These are phyloP conservation scores for Beris morrisii DNA, from an alignment of 2,888 invertebrate genomes.

Conservation along the genomic window DNA sequence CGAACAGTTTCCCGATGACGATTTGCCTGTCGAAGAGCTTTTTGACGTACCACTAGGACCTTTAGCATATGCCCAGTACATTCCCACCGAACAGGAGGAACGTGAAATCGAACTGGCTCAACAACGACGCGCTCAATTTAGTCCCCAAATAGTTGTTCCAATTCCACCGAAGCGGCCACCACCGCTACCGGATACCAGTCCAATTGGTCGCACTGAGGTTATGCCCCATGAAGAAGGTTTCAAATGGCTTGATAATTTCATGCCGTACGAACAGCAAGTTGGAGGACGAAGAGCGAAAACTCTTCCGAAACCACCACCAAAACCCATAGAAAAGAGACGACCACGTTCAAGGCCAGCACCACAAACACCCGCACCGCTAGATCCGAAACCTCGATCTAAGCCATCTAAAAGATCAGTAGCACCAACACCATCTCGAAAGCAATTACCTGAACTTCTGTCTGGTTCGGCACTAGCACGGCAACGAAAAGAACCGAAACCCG, in stretches of 20 bases:
- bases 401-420: neutral
- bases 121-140: neutral
- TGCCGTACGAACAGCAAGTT: slow-evolving; percentile 25
- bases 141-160: neutral
- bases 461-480: neutral
- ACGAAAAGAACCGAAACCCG: neutral
- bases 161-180: neutral
- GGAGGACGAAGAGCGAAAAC: neutral
- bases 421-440: neutral
- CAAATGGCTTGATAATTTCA: slow-evolving; percentile 32
- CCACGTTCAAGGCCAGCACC: neutral
- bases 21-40: neutral
- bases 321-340: neutral
- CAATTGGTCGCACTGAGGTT: slow-evolving; percentile 14
- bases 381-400: neutral
- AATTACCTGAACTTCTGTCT: neutral
- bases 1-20: slow-evolving; percentile 22
- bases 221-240: slow-evolving; percentile 32
- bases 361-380: neutral
- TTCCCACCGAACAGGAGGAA: slow-evolving; percentile 32
- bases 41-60: slow-evolving; percentile 12
- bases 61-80: slow-evolving; percentile 26
- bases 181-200: neutral
- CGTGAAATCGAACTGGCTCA: slow-evolving; percentile 12
- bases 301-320: neutral